Percentiles rank a stretch among this genome's conserved stretches.
Conservation (phyloP, 2,888 invertebrate genomes). For the Mesoligia furuncula region DNA sequence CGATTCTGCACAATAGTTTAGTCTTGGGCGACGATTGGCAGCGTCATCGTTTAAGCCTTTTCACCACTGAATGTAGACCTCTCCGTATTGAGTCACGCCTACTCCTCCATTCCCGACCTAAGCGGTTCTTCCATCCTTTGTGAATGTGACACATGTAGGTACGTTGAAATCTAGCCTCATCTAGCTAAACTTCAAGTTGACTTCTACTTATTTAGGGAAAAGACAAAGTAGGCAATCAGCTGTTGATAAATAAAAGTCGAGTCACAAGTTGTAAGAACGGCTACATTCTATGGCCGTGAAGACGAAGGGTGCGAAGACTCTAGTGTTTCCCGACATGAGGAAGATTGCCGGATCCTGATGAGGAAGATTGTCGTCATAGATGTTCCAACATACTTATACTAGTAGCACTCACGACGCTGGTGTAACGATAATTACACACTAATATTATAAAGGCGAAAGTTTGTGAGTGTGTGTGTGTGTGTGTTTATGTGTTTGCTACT, state of each 20-base stretch:
- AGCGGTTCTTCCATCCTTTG: too few species aligned
- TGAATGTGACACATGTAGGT: not conserved
- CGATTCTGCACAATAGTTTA: not conserved
- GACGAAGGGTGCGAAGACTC: not conserved
- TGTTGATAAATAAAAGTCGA: not conserved
- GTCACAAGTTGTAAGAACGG: not conserved
- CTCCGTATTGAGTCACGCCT: not conserved
- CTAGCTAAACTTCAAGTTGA: not conserved
- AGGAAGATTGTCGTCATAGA: not conserved
- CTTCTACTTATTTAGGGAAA: constrained; percentile 7
- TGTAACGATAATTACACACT: not conserved
- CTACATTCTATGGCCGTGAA: not conserved
- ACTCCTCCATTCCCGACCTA: not conserved
- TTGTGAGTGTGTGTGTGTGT: too few species aligned
- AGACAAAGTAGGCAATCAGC: not conserved
- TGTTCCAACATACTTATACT: not conserved
- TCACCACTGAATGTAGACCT: not conserved
- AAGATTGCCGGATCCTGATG: not conserved
- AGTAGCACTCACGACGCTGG: not conserved
- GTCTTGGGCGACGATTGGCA: not conserved
- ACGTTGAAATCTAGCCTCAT: not conserved
- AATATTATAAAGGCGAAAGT: too few species aligned
- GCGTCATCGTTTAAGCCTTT: too few species aligned
- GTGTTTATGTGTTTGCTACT: too few species aligned
- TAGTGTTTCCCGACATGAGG: constrained; percentile 19